Percentiles rank a stretch among this genome's conserved stretches.
Conservation (phyloP, 2,888 invertebrate genomes). For the Dyspetes luteomarginatus region DNA sequence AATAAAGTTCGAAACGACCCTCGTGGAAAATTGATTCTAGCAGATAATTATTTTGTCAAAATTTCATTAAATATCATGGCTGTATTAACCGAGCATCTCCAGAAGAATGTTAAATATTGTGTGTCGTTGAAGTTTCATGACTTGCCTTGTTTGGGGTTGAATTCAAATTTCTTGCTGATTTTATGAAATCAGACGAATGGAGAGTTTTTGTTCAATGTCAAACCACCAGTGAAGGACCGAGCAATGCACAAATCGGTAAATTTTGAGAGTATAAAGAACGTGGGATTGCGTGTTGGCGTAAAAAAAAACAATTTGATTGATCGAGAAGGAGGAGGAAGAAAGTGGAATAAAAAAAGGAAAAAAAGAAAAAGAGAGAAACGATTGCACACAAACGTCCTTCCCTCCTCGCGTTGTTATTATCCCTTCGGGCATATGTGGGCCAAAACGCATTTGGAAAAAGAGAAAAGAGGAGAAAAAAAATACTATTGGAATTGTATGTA, state of each 20-base stretch:
- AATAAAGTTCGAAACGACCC: conserved; percentile 60
- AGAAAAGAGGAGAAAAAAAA: conserved; percentile 66
- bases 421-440: conserved; percentile 78
- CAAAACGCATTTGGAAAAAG: conserved; percentile 64
- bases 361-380: conserved; percentile 42
- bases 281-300: not conserved
- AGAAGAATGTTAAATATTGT: no score
- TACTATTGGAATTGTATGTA: conserved; percentile 74
- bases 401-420: conserved; percentile 76
- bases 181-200: no score
- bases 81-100: no score
- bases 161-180: no score
- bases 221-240: not conserved
- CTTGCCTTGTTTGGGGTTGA: no score
- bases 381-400: conserved; percentile 66
- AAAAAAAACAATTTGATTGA: conserved; percentile 21
- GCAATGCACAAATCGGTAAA: conserved; percentile 14
- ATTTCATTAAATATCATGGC: no score
- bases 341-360: conserved; percentile 58
- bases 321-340: conserved; percentile 26
- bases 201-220: no score
- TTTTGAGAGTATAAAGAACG: not conserved
- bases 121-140: no score
- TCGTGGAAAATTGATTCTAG: conserved; percentile 13
- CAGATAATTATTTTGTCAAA: not conserved